Evolutionary conservation across 2,888 invertebrate genomes (phyloP).

Genomic region (Selenia dentaria): DNA sequence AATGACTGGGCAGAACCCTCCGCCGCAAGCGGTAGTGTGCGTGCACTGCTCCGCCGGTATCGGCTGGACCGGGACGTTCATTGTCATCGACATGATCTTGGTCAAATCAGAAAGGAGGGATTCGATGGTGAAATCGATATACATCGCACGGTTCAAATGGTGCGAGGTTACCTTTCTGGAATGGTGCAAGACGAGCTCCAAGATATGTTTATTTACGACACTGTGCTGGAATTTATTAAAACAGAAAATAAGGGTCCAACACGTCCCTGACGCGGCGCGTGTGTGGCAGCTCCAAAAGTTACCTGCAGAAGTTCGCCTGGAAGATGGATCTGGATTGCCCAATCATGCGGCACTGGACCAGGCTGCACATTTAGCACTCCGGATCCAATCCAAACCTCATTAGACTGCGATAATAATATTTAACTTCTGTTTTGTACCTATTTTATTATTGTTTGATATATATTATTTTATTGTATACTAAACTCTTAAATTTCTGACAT

Average conservation of each 20-base stretch:
- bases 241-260: constrained; percentile 93
- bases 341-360: too few species aligned
- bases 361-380: too few species aligned
- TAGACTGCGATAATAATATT: too few species aligned
- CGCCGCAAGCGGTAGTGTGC: constrained; percentile 89
- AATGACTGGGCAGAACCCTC: constrained; percentile 75
- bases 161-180: constrained; percentile 97
- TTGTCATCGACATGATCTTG: constrained; percentile 99
- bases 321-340: too few species aligned
- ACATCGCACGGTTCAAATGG: constrained; percentile 98
- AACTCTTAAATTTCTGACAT: too few species aligned
- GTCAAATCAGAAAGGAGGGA: constrained; percentile 96
- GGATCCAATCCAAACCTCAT: too few species aligned
- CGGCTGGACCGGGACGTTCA: constrained; percentile 99
- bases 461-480: too few species aligned
- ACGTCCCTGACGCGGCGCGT: constrained; percentile 88
- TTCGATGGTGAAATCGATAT: constrained; percentile 99
- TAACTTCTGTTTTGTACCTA: too few species aligned
- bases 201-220: constrained; percentile 99
- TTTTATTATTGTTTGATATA: too few species aligned
- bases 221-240: constrained; percentile 97
- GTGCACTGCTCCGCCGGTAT: constrained; percentile 98
- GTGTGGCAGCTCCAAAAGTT: too few species aligned
- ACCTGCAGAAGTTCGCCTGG: too few species aligned
- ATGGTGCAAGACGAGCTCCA: constrained; percentile 99